Base-by-base conservation (phyloP, 1,140 invertebrate species). In the Cephus cinctus region DNA sequence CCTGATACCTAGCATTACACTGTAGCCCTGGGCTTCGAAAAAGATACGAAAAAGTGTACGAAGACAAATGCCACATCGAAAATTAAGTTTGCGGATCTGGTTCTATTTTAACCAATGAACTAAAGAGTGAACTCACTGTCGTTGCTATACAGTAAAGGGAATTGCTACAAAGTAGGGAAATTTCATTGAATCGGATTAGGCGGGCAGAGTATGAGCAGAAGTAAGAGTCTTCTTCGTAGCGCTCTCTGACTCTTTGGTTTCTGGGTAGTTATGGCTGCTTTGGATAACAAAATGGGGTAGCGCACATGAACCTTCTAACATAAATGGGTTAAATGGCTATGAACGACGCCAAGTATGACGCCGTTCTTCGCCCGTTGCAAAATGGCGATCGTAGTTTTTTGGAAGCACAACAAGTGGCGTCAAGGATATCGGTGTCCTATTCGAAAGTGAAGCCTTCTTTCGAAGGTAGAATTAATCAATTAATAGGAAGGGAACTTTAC, bases 251-350 rank as follows among this genome's bases (percentile, higher is more conserved):
- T 35, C 41, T 27, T 41, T 44, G 46, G 43, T 53, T 22, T 30
- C 16, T 14, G 31, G 21, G 2, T 19, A 23, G 9, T 5, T 27
- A 14, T n/a, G 34, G 39, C 20, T 20, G 38, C 15, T 3, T 11
- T 6, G 38, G 38, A 12, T 15, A 41, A 14, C n/a, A n/a, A n/a
- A n/a, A n/a, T n/a, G n/a, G n/a, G n/a, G n/a, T n/a, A n/a, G n/a
- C n/a, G n/a, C n/a, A n/a, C n/a, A n/a, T n/a, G n/a, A n/a, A n/a
- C n/a, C n/a, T n/a, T n/a, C n/a, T 9, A 12, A 15, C 14, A 39
- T 56, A 59, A 46, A 70, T 69, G 67, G 64, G 69, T 67, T 70
- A 69, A 67, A 59, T 38, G 36, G 25, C 40, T 44, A 16, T 30
- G 15, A 30, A 30, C 9, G 12, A 12, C 39, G 48, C 55, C 38